Conservation (phyloP, 2,888 invertebrate genomes). For the Clanis bilineata region DNA sequence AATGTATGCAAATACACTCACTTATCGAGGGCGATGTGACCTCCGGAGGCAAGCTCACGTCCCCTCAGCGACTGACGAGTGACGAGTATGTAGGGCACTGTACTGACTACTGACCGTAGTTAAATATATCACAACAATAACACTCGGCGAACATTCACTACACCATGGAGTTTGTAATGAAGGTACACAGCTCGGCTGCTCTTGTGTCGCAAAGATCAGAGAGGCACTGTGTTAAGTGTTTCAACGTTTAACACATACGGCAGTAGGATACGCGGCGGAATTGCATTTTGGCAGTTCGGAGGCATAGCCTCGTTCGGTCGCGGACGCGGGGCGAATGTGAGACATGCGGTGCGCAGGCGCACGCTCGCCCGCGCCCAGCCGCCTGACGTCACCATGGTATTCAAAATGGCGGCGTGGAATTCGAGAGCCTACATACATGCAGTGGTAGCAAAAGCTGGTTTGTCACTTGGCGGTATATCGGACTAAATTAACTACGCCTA, state of each 20-base stretch:
- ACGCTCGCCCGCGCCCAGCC: constrained; percentile 70
- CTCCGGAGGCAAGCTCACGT: constrained; percentile 61
- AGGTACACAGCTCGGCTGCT: constrained; percentile 66
- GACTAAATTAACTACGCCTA: constrained; percentile 29
- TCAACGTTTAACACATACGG: constrained; percentile 61
- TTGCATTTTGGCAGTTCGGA: constrained; percentile 69
- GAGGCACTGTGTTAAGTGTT: constrained; percentile 58
- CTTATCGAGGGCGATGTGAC: constrained; percentile 65
- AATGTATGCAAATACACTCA: constrained; percentile 71
- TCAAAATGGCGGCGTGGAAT: constrained; percentile 80
- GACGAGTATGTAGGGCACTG: constrained; percentile 64
- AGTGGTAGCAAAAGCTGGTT: constrained; percentile 44
- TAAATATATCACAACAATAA: constrained; percentile 76
- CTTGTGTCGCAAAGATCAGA: constrained; percentile 73
- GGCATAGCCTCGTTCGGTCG: constrained; percentile 73
- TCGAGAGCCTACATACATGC: constrained; percentile 73
- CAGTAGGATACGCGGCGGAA: constrained; percentile 65
- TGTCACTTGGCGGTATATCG: constrained; percentile 31
- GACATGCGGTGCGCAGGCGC: constrained; percentile 63
- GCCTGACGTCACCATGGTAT: constrained; percentile 78
- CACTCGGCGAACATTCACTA: constrained; percentile 68
- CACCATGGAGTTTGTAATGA: constrained; percentile 49
- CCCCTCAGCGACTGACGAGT: constrained; percentile 54
- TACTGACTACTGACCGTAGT: constrained; percentile 61
- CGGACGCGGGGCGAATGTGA: constrained; percentile 71